phyloP scores from a whole-genome alignment of 2,113 vertebrate species.

The Sorex fumeus region DNA sequence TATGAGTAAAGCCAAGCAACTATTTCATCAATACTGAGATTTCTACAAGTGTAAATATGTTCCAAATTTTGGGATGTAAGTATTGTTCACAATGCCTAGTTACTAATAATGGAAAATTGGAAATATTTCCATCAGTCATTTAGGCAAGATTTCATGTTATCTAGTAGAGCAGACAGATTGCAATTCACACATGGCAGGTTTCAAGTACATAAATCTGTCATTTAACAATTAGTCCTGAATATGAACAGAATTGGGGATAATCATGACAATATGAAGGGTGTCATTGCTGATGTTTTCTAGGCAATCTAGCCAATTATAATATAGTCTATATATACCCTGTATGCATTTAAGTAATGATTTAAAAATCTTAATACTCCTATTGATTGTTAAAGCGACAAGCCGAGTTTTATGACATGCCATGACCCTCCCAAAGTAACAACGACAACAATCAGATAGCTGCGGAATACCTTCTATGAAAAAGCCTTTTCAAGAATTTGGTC shows the following conservation, averaged over 20 bases:
- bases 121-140: neutral
- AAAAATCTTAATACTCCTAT: neutral
- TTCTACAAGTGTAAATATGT: neutral
- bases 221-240: constrained; percentile 41
- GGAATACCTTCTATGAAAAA: neutral
- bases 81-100: neutral
- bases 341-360: neutral
- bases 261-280: neutral
- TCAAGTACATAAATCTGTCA: constrained; percentile 24
- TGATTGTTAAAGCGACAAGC: neutral
- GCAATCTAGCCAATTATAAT: neutral
- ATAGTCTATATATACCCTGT: neutral
- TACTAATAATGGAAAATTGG: constrained; percentile 17
- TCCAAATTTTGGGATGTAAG: neutral
- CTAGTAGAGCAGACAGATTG: neutral
- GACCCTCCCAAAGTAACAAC: neutral
- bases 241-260: neutral
- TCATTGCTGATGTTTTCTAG: constrained; percentile 5
- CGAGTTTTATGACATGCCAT: neutral
- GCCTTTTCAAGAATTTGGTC: neutral
- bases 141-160: neutral
- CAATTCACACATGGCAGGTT: neutral
- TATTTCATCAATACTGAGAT: constrained; percentile 24
- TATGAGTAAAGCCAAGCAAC: neutral
- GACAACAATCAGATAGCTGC: neutral